phyloP scores from a whole-genome alignment of 2,888 invertebrate species.

The Cyrtodaria siliqua region DNA sequence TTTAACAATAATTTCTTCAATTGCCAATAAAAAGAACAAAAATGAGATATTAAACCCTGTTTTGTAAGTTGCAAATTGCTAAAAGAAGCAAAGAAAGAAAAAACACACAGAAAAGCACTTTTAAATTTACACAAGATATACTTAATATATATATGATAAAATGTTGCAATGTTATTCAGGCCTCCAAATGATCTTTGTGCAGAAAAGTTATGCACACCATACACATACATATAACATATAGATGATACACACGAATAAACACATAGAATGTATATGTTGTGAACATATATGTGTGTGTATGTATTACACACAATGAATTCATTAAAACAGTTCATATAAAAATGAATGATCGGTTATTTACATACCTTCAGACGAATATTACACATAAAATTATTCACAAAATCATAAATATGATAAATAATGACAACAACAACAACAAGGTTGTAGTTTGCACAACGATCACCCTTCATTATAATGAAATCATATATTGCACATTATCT shows the following conservation, averaged over 20 bases:
- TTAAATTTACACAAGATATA: neutral
- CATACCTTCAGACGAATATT: neutral
- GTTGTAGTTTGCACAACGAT: too few species aligned
- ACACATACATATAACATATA: constrained; percentile 20
- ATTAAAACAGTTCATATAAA: constrained; percentile 16
- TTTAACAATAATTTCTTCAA: too few species aligned
- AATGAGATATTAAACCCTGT: too few species aligned
- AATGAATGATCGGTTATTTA: constrained; percentile 16
- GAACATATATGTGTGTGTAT: too few species aligned
- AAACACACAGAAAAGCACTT: constrained; percentile 6
- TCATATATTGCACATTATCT: constrained; percentile 28
- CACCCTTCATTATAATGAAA: constrained; percentile 13
- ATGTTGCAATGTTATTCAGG: neutral
- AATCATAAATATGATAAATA: constrained; percentile 30
- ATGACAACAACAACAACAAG: constrained; percentile 19
- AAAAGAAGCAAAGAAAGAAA: too few species aligned
- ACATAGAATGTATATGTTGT: constrained; percentile 12
- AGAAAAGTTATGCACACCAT: too few species aligned
- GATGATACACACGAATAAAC: constrained; percentile 6
- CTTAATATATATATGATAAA: too few species aligned
- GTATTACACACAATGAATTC: constrained; percentile 10
- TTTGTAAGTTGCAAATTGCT: too few species aligned
- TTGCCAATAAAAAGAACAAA: too few species aligned
- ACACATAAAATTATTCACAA: constrained; percentile 15
- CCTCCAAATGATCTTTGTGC: neutral